A percentile compares a stretch with the other conserved stretches of the same genome.
Conservation (phyloP, 2,888 invertebrate genomes). For the Malthinus flaveolus region DNA sequence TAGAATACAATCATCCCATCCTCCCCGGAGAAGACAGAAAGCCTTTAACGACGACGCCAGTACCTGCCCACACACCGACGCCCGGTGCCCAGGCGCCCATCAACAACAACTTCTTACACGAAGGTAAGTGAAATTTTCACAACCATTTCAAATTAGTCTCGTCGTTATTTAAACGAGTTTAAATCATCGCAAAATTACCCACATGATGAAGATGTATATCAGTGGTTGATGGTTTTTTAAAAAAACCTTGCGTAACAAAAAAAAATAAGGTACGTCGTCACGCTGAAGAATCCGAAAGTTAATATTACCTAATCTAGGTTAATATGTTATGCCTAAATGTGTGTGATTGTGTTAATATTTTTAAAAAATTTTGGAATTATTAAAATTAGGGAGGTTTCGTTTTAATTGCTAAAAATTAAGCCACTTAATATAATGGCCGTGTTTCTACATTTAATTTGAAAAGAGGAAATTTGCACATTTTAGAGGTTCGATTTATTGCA, state of each 20-base stretch:
- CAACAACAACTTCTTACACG: constrained; percentile 56
- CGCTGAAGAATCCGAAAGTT: constrained; percentile 40
- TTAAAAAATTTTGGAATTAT: constrained; percentile 18
- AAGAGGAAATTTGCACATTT: too few relatives aligned
- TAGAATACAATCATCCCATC: constrained; percentile 58
- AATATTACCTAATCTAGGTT: constrained; percentile 35
- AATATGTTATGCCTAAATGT: constrained; percentile 34
- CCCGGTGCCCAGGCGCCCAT: constrained; percentile 42
- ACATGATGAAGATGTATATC: constrained; percentile 29
- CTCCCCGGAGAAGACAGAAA: constrained; percentile 53
- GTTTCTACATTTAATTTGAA: too few relatives aligned
- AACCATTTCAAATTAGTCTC: too few relatives aligned
- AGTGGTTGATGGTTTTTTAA: constrained; percentile 17
- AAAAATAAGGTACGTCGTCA: constrained; percentile 37
- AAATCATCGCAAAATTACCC: constrained; percentile 11
- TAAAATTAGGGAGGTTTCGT: constrained; percentile 7
- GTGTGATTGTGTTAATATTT: constrained; percentile 30
- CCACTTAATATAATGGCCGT: too few relatives aligned
- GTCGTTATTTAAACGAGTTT: too few relatives aligned
- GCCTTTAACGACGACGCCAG: constrained; percentile 49
- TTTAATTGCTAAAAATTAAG: too few relatives aligned
- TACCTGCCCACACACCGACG: constrained; percentile 55
- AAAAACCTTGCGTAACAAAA: constrained; percentile 37
- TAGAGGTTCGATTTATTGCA: too few relatives aligned
- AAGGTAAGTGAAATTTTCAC: constrained; percentile 57